Percentiles rank a stretch among this genome's conserved stretches.
Conservation (phyloP, 2,113 vertebrate species). For the Perognathus longimembris region DNA sequence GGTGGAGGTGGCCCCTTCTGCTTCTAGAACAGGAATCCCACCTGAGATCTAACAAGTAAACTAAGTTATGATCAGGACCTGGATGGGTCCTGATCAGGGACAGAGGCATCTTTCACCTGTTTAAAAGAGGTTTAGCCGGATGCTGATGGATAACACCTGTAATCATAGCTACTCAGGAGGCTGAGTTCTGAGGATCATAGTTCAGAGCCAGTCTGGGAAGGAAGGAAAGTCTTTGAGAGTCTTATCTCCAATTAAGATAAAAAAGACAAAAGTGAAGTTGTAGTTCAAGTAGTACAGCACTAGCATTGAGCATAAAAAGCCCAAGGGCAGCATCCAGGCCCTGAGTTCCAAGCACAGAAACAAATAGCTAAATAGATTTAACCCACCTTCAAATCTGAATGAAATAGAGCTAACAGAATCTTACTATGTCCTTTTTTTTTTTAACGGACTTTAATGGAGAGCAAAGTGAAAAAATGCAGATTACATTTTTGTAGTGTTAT, state of each 20-base stretch:
- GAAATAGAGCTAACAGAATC: conserved; percentile 83
- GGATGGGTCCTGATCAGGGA: conserved; percentile 78
- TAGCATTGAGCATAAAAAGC: too few relatives aligned
- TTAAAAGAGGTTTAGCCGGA: conserved; percentile 60
- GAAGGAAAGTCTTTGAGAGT: too few relatives aligned
- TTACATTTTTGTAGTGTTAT: conserved; percentile 89
- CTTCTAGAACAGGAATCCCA: conserved; percentile 76
- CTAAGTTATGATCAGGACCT: conserved; percentile 84
- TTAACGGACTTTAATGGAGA: conserved; percentile 91
- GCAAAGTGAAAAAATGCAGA: conserved; percentile 88
- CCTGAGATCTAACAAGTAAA: conserved; percentile 74
- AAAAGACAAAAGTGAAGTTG: too few relatives aligned
- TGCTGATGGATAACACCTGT: too few relatives aligned
- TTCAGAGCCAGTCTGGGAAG: too few relatives aligned
- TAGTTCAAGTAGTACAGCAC: too few relatives aligned
- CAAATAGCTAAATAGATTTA: background rate
- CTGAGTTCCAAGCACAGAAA: too few relatives aligned
- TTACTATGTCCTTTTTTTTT: conserved; percentile 84
- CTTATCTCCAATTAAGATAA: too few relatives aligned
- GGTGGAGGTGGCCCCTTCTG: conserved; percentile 69
- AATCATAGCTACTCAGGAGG: too few relatives aligned
- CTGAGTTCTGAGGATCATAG: too few relatives aligned
- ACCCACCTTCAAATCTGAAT: conserved; percentile 80
- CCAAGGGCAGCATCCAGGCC: too few relatives aligned
- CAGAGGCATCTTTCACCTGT: conserved; percentile 70